phyloP scores from a whole-genome alignment of 2,888 invertebrate genomes.

The Lasioglossum malachurum region DNA sequence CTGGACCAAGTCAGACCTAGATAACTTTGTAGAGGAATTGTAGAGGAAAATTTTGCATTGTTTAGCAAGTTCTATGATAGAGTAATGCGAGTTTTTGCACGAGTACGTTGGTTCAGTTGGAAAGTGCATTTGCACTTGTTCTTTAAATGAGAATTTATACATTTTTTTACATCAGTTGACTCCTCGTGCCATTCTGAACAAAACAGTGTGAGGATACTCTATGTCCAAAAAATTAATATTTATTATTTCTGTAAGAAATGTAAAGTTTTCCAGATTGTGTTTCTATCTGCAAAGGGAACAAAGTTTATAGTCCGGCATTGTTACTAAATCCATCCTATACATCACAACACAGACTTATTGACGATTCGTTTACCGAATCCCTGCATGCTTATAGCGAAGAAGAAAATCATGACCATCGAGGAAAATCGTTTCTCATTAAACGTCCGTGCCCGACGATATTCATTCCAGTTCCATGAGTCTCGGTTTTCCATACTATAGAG shows the following conservation, averaged over 20 bases:
- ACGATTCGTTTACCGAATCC: not conserved
- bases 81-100: not conserved
- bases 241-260: not conserved
- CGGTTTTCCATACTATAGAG: slow-evolving; percentile 20
- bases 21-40: not conserved
- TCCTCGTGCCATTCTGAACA: not conserved
- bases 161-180: not conserved
- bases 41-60: not conserved
- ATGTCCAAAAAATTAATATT: not conserved
- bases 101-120: not conserved
- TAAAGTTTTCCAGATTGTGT: no score
- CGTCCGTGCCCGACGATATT: slow-evolving; percentile 4
- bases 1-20: no score
- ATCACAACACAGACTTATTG: no score
- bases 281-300: no score
- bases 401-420: not conserved
- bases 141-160: not conserved
- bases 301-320: no score
- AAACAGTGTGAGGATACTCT: not conserved
- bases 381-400: not conserved
- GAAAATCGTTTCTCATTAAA: not conserved
- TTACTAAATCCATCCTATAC: no score
- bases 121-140: not conserved
- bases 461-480: slow-evolving; percentile 7
- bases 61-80: not conserved